A percentile compares a stretch with the other conserved stretches of the same genome.
Evolutionary conservation across 2,888 invertebrate species (phyloP).

Genomic region (Halictus ligatus): DNA sequence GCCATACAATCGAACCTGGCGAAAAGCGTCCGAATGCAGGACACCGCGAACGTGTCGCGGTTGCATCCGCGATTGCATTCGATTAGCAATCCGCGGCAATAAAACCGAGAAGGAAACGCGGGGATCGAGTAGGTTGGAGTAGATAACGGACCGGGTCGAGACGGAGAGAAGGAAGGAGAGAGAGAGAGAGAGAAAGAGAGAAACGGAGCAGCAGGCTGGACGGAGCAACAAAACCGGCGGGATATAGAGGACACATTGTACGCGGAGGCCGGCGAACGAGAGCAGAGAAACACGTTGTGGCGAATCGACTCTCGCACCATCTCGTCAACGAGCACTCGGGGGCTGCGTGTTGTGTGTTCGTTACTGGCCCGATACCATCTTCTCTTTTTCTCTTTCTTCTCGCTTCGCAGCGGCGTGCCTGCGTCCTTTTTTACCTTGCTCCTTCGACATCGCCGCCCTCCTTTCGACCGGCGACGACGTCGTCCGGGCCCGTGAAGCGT

Average conservation of each 20-base stretch:
- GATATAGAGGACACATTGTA: slow-evolving; percentile 72
- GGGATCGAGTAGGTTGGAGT: slow-evolving; percentile 21
- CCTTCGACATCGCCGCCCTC: slow-evolving; percentile 47
- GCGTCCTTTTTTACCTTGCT: slow-evolving; percentile 44
- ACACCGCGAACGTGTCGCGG: slow-evolving; percentile 13
- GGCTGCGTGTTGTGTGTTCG: slow-evolving; percentile 68
- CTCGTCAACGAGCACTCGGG: slow-evolving; percentile 68
- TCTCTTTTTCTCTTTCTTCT: slow-evolving; percentile 60
- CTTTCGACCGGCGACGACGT: slow-evolving; percentile 35
- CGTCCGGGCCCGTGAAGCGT: slow-evolving; percentile 44
- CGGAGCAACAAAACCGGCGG: slow-evolving; percentile 63
- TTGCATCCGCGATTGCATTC: slow-evolving; percentile 30
- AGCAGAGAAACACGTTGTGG: slow-evolving; percentile 63
- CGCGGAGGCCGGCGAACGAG: slow-evolving; percentile 47
- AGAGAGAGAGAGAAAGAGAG: background rate
- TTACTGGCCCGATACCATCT: slow-evolving; percentile 70
- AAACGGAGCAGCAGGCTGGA: slow-evolving; percentile 5
- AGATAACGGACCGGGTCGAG: slow-evolving; percentile 28
- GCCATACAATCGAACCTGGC: background rate
- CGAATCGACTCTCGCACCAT: slow-evolving; percentile 73
- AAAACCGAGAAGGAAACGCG: slow-evolving; percentile 21
- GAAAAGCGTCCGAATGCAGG: background rate
- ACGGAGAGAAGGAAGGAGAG: background rate
- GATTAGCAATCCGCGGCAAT: slow-evolving; percentile 21
- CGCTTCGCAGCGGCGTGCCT: slow-evolving; percentile 31